Base-by-base conservation (phyloP, 2,888 invertebrate species). In the Archaeoteleia sp. region DNA sequence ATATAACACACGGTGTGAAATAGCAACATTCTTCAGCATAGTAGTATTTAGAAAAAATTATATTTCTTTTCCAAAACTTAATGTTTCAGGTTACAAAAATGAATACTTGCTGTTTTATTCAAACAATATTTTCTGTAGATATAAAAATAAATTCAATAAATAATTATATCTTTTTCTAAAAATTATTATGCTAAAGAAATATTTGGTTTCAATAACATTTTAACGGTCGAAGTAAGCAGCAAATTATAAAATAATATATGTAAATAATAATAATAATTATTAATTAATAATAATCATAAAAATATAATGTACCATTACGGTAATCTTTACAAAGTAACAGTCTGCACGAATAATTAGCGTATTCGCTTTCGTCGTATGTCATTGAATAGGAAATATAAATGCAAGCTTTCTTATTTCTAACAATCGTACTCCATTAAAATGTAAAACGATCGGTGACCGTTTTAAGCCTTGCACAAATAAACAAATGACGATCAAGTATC, bases 361-460 rank as follows among this genome's bases (percentile, higher is more conserved):
- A 15, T 49, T 45, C 35, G 25, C 39, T n/a, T n/a, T 48, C 23
- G 35, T 37, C 34, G 30, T 32, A 17, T 46, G 14, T 53, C 29
- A 42, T 37, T 62, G 35, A 54, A 48, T 35, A 35, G 54, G 43
- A 54, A 49, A 37, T 63, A n/a, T n/a, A 63, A 63, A 63, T 63
- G 62, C 62, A 63, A 48, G 35, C 42, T 20, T 20, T 55, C 62
- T 62, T 62, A 54, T 15, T 4, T 49, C 49, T 51, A 62, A 14
- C 8, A 42, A 55, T 35, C 29, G 32, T 43, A 43, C 39, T 25
- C 35, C 30, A 20, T 5, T 27, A 10, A 12, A 49, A 63, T 25
- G 20, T 32, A 39, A 37, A 54, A 39, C 20, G 20, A 20, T 20
- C 5, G 20, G n/a, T 45, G 30, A 55, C 10, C 7, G 30, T 9